Base-by-base conservation (phyloP, 2,888 invertebrate genomes). In the Geotrupes spiniger region DNA sequence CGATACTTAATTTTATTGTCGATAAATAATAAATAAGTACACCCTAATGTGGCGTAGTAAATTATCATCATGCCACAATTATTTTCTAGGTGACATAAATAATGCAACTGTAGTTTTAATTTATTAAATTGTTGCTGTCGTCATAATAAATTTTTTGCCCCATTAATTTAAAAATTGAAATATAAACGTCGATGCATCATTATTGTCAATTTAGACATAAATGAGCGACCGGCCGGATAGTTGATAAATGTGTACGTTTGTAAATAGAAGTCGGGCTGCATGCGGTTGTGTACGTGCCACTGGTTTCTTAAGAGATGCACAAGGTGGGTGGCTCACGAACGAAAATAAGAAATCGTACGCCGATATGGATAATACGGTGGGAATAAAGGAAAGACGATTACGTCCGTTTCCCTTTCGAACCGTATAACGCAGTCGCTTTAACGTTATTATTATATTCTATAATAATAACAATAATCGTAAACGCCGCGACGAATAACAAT, bases 121-220 rank as follows among this genome's bases (percentile, higher is more conserved):
- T 21, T 21, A 21, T 21, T 21, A 21, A 21, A 21, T 21, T 21
- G 21, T 21, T 21, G 21, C 21, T 21, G 21, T 21, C 21, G 21
- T 21, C 21, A 21, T 21, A 21, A 21, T 21, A 21, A 21, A 21
- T 21, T 21, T n/a, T 21, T 21, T 21, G 21, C 6, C 21, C 21
- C 21, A 21, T 21, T 21, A 21, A 21, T 21, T 21, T 33, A 15
- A 33, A 33, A 33, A 15, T 14, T 10, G 33, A 33, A 33, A 33
- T 33, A 33, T 33, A 33, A 33, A 33, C 15, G 33, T 33, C 62
- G 60, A 63, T 63, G 64, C 64, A 63, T 65, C 65, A 66, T 67
- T 65, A 66, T 66, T 65, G 67, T 67, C 68, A 63, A 65, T 67
- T 65, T 65, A 61, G 68, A 66, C 66, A 62, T 65, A 66, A 66